A percentile compares a stretch with the other conserved stretches of the same genome.
phyloP scores from a whole-genome alignment of 2,888 invertebrate species.

The Pheosia gnoma region DNA sequence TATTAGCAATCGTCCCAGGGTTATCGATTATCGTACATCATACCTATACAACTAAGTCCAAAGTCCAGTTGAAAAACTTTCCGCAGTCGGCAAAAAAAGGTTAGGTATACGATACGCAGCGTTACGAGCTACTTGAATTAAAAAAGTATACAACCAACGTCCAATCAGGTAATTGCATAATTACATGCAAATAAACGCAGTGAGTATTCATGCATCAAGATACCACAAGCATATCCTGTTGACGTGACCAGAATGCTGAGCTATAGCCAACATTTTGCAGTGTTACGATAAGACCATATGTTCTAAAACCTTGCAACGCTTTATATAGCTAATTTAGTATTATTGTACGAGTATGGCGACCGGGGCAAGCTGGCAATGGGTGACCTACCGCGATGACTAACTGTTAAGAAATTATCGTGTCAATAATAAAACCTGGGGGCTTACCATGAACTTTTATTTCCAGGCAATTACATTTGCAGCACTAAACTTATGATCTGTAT shows the following conservation, averaged over 20 bases:
- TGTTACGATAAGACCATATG: slow-evolving; percentile 42
- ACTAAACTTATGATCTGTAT: no score
- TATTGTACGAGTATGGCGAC: slow-evolving; percentile 42
- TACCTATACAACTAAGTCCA: no score
- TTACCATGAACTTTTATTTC: no score
- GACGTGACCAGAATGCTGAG: slow-evolving; percentile 2
- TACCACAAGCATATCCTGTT: neutral
- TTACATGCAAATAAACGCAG: neutral
- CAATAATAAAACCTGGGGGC: slow-evolving; percentile 4
- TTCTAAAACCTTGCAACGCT: slow-evolving; percentile 45
- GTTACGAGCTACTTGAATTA: no score
- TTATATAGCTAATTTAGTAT: slow-evolving; percentile 47
- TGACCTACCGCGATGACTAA: slow-evolving; percentile 26
- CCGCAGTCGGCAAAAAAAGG: no score
- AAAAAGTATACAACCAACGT: neutral
- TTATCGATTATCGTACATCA: no score
- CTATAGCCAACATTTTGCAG: neutral
- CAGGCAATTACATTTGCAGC: no score
- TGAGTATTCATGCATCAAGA: neutral
- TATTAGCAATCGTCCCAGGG: no score
- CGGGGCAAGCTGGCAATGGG: slow-evolving; percentile 19
- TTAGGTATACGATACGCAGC: no score
- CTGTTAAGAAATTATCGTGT: slow-evolving; percentile 1
- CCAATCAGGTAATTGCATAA: neutral
- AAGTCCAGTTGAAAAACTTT: no score